These are phyloP conservation scores for Holacanthella duospinosa DNA, from an alignment of 2,888 invertebrate species.

Conservation along the genomic window DNA sequence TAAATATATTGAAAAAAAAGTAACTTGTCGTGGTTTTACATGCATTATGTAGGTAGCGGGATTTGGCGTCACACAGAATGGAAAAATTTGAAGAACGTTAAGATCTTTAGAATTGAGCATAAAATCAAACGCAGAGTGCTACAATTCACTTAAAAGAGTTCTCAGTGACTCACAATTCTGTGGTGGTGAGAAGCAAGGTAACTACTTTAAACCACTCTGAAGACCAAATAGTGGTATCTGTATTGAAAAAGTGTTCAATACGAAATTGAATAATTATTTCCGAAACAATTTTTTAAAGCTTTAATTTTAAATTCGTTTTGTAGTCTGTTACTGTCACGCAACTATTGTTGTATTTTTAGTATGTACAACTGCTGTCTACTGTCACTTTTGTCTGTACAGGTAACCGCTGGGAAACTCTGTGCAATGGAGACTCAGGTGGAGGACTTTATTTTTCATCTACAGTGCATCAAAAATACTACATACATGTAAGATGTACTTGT, in stretches of 20 bases:
- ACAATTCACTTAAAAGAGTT: background rate
- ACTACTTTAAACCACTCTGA: too few species aligned
- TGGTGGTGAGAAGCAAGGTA: constrained; percentile 1
- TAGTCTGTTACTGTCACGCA: too few species aligned
- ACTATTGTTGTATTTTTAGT: too few species aligned
- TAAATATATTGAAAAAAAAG: background rate
- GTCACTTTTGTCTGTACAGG: background rate
- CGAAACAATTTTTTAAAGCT: too few species aligned
- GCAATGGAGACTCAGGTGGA: constrained; percentile 57
- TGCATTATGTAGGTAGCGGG: background rate
- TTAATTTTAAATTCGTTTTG: too few species aligned
- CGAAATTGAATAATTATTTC: too few species aligned
- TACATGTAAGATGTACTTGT: background rate
- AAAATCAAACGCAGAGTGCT: constrained; percentile 7
- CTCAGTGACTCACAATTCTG: constrained; percentile 11
- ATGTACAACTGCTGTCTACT: too few species aligned
- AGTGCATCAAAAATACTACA: constrained; percentile 14
- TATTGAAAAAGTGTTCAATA: too few species aligned
- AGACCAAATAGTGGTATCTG: too few species aligned
- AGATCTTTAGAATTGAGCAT: background rate
- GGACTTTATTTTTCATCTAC: constrained; percentile 46
- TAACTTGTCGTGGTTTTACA: background rate
- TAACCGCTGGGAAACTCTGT: constrained; percentile 43
- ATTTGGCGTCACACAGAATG: background rate
- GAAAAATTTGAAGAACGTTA: background rate